Conservation (phyloP, 2,797 vertebrate species). For the Sorex maritimensis region DNA sequence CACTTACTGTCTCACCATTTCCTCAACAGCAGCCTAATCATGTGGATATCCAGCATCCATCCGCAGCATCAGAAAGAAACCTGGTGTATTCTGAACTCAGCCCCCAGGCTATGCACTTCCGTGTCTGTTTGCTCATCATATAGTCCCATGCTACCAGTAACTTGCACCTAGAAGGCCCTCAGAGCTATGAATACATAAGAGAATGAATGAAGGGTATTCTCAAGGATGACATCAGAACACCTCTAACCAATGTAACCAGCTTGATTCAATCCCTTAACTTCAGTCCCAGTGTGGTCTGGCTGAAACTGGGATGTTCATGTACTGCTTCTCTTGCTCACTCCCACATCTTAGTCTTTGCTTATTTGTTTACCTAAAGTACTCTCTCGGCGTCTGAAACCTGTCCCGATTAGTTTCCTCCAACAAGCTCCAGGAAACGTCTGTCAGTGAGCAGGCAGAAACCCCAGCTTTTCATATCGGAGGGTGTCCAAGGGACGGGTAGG, state of each 20-base stretch:
- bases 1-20: accelerated
- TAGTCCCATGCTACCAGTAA: accelerated
- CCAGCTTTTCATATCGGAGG: too few relatives aligned
- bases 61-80: not conserved
- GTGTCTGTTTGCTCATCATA: not conserved
- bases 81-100: not conserved
- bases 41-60: not conserved
- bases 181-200: not conserved
- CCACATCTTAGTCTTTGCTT: not conserved
- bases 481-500: too few relatives aligned
- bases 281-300: accelerated
- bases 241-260: too few relatives aligned
- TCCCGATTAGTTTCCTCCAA: not conserved
- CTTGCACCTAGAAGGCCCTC: not conserved
- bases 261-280: not conserved
- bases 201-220: not conserved
- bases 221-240: not conserved
- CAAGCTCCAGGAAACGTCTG: not conserved
- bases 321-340: not conserved
- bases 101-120: not conserved
- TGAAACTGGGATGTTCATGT: not conserved
- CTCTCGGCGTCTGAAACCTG: not conserved
- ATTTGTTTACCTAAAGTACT: not conserved
- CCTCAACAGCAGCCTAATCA: not conserved
- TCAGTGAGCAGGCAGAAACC: not conserved